Base-by-base conservation (phyloP, 2,888 invertebrate genomes). In the Seladonia tumulorum region DNA sequence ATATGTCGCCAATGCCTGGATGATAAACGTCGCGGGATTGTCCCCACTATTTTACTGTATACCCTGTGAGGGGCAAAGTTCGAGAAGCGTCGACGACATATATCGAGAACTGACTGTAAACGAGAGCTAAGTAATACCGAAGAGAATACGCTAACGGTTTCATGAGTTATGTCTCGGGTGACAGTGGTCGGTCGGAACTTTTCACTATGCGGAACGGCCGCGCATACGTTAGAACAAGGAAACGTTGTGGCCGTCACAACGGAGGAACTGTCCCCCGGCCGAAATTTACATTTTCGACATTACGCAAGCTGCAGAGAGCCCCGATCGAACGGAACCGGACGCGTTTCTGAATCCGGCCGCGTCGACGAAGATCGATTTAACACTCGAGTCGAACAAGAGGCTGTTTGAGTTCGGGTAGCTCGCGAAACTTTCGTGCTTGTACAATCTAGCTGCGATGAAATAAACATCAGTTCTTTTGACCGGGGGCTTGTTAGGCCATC, bases 321-420 rank as follows among this genome's bases (percentile, higher is more conserved):
- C 76, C 68, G 76, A 25, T 42, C 35, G 72, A 74, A 70, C 47
- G 68, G 66, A 35, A 35, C 66, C 66, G 66, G 45, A 78, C 79
- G 72, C 81, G 78, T 86, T 81, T 75, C 81, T 71, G 76, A 68
- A 80, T 74, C 39, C 35, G 39, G 39, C 49, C 71, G 49, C 66
- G 81, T 71, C 75, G 66, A 25, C 68, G 68, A 68, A 74, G 86
- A 86, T 86, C 86, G 86, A 86, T 86, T 85, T 81, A 85, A 79
- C 85, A 81, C 86, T 81, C 78, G 73, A 81, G 73, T 60, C 81
- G 81, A 81, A 82, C 85, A 86, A 86, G 86, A 73, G 85, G 71
- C 72, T 81, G 81, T 86, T 86, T 85, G 86, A 81, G 81, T 85
- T 85, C 42, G 42, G 68, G 71, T 45, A 72, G 78, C 75, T 85